A percentile compares a stretch with the other conserved stretches of the same genome.
Evolutionary conservation across 2,113 vertebrate species (phyloP).

Genomic region (Maccullochella peelii): DNA sequence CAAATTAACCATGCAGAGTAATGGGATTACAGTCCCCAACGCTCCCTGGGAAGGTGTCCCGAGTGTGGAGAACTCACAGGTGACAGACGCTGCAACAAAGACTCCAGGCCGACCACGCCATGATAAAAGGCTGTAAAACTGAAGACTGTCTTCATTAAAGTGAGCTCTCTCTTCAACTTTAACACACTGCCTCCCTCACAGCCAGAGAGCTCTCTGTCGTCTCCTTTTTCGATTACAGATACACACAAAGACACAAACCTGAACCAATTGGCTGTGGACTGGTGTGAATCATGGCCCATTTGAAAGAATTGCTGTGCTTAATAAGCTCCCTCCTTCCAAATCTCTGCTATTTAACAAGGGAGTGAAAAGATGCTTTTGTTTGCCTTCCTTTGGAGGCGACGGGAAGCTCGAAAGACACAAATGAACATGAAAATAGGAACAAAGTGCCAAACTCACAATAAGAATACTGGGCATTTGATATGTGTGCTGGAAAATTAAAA

Average conservation of each 20-base stretch:
- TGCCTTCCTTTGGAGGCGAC: slow-evolving; percentile 81
- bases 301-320: slow-evolving; percentile 31
- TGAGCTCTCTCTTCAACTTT: slow-evolving; percentile 13
- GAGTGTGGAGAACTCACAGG: slow-evolving; percentile 62
- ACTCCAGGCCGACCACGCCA: not conserved
- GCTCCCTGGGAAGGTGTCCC: slow-evolving; percentile 62
- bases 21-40: slow-evolving; percentile 81
- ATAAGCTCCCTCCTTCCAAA: slow-evolving; percentile 51
- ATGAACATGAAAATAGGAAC: slow-evolving; percentile 69
- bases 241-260: not conserved
- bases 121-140: slow-evolving; percentile 10
- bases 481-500: slow-evolving; percentile 52
- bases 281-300: slow-evolving; percentile 65
- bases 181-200: not conserved
- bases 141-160: slow-evolving; percentile 16
- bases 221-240: not conserved
- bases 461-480: slow-evolving; percentile 38
- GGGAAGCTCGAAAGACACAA: slow-evolving; percentile 82
- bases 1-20: slow-evolving; percentile 80
- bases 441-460: slow-evolving; percentile 61
- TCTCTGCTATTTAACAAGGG: slow-evolving; percentile 55
- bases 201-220: not conserved
- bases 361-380: slow-evolving; percentile 90
- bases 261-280: slow-evolving; percentile 26
- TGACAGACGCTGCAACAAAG: slow-evolving; percentile 54